phyloP scores from a whole-genome alignment of 2,888 invertebrate species.

The Caenorhabditis sp. region DNA sequence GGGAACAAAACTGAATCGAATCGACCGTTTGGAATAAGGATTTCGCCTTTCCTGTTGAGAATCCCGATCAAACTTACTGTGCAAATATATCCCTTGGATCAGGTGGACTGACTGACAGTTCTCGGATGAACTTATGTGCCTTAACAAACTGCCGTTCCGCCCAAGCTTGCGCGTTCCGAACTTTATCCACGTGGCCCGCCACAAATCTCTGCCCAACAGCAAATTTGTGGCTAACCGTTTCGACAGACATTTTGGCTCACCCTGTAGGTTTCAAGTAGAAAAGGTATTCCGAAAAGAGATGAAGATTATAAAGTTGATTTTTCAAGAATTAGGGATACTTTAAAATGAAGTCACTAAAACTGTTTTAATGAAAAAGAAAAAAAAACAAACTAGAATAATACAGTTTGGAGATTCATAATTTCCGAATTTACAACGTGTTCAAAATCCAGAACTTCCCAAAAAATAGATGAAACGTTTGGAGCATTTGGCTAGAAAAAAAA shows the following conservation, averaged over 20 bases:
- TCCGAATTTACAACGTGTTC: no score
- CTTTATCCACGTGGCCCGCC: slow-evolving; percentile 67
- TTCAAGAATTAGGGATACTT: no score
- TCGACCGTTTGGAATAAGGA: no score
- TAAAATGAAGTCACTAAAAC: no score
- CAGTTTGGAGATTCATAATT: no score
- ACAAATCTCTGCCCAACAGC: slow-evolving; percentile 65
- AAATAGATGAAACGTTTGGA: slow-evolving; percentile 2
- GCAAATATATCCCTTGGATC: slow-evolving; percentile 67
- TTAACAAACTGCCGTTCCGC: slow-evolving; percentile 79
- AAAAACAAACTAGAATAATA: background rate
- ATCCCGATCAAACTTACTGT: slow-evolving; percentile 64
- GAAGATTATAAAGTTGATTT: no score
- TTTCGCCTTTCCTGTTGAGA: no score
- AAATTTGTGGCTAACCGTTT: slow-evolving; percentile 59
- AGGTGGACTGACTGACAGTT: slow-evolving; percentile 71
- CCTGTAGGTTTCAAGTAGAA: background rate
- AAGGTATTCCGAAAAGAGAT: background rate
- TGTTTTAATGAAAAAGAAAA: background rate
- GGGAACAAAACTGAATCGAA: no score
- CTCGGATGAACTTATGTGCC: slow-evolving; percentile 80
- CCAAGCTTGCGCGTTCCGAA: slow-evolving; percentile 75
- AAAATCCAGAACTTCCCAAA: no score
- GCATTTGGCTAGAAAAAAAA: background rate
- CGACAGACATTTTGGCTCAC: slow-evolving; percentile 56